These are phyloP conservation scores for Elephantulus edwardii DNA, from an alignment of 2,113 vertebrate species.

Conservation along the genomic window DNA sequence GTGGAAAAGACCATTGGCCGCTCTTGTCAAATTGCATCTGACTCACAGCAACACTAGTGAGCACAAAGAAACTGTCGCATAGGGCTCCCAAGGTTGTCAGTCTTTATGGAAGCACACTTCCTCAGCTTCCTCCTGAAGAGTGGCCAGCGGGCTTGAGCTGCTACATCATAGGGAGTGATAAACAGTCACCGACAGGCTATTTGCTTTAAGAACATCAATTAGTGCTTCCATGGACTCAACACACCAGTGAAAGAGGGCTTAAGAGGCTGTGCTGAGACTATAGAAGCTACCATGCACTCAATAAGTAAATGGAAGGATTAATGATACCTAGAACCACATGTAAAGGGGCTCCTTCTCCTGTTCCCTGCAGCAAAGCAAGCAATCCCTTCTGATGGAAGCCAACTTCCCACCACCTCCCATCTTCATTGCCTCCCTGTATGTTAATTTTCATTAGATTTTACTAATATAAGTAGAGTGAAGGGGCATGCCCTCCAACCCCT, in stretches of 20 bases:
- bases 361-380: not conserved
- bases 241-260: not conserved
- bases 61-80: no score
- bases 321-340: not conserved
- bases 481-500: not conserved
- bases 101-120: no score
- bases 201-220: not conserved
- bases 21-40: no score
- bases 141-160: no score
- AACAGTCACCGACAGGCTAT: not conserved
- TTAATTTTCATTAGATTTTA: constrained; percentile 4
- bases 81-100: no score
- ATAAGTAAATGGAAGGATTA: not conserved
- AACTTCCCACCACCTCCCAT: not conserved
- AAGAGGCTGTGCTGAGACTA: not conserved
- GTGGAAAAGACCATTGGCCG: not conserved
- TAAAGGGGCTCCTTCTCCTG: not conserved
- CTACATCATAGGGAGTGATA: not conserved
- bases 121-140: no score
- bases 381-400: not conserved
- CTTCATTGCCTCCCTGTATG: not conserved
- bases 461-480: not conserved
- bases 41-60: no score
- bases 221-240: not conserved
- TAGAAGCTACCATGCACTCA: not conserved